Evolutionary conservation across 2,888 invertebrate species (phyloP), one percentile per base, ranked within the genome.

Genomic region (Ormia ochracea): DNA sequence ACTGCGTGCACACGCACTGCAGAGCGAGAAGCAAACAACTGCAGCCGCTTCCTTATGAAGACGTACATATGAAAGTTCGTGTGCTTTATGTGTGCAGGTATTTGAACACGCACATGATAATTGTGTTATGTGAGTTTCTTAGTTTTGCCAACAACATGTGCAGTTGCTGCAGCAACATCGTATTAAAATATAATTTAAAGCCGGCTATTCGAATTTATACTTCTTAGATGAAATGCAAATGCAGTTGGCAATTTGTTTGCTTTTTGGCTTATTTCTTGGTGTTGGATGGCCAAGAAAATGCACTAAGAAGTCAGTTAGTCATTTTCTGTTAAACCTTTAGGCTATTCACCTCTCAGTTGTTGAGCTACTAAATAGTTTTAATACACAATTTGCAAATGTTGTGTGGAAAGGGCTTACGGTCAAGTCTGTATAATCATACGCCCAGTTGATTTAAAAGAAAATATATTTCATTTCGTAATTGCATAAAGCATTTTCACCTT

Each of bases 381-480:
- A 38, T 56, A 33, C 1, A 45, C 1, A 14, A 7, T 36, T 54
- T 54, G 12, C 12, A 21, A 70, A 31, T 28, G 21, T 17, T 21
- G 33, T n/a, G n/a, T 26, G 19, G 33, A 58, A 19, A 59, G 21
- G 17, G 33, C 28, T 52, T 59, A 58, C 52, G 38, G 28, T 59
- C 59, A 23, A 59, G 52, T 36, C 68, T 68, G n/a, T n/a, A 43
- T 68, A 75, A 75, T 68, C 59, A 59, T 52, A 75, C 68, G 75
- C 75, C 75, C 75, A 75, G 66, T 75, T 75, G 75, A 68, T 61
- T 75, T 75, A n/a, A n/a, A n/a, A n/a, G 4, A 59, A 14, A 68
- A 75, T 75, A 68, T 75, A 75, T 68, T 59, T 68, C 26, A 59
- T 48, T 58, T 65, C 58, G 58, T 66, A 66, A 66, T 74, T 74